Base-by-base conservation (phyloP, 2,888 invertebrate genomes). In the Fragum fragum region DNA sequence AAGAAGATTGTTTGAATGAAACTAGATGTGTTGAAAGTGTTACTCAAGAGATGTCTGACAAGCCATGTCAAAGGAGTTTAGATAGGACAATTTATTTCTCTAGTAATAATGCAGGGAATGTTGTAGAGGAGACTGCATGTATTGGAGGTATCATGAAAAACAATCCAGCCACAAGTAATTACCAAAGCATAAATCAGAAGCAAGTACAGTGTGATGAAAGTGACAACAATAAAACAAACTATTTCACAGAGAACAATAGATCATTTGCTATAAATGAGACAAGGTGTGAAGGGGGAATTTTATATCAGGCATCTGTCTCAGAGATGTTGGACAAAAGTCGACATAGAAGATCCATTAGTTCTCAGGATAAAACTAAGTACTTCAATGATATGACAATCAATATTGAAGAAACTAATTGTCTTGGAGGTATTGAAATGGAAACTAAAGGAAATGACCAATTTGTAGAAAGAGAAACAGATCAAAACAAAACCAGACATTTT, bases 361-460 rank as follows among this genome's bases (percentile, higher is more conserved):
- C 26, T 26, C 11, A n/a, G 42, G 76, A 76, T 63, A 61, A 55
- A 32, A 72, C 77, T 6, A 66, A 66, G 26, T 77, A 66, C 53
- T 77, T 77, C 53, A 66, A 42, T 69, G 73, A 78, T 32, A 55
- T 69, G 5, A 28, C 59, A 32, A 59, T 73, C 21, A 70, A 70
- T 53, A 14, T 57, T 57, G 77, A 81, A 59, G 78, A 78, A 59
- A 82, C 78, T 0, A 78, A 57, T 47, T 63, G 71, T 76, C 11
- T 82, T 29, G 76, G 78, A 32, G 69, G 76, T 32, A 75, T 82
- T 23, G 68, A 72, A 0, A 52, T 75, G n/a, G 68, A 76, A 59
- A 75, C 28, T 36, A 32, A 21, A 6, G 39, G 42, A 39, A 23
- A 6, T 21, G 21, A 11, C 32, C 14, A 6, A 23, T 28, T 18